Evolutionary conservation across 2,797 vertebrate genomes (phyloP).

Genomic region (Parauchenoglanis punctatus): DNA sequence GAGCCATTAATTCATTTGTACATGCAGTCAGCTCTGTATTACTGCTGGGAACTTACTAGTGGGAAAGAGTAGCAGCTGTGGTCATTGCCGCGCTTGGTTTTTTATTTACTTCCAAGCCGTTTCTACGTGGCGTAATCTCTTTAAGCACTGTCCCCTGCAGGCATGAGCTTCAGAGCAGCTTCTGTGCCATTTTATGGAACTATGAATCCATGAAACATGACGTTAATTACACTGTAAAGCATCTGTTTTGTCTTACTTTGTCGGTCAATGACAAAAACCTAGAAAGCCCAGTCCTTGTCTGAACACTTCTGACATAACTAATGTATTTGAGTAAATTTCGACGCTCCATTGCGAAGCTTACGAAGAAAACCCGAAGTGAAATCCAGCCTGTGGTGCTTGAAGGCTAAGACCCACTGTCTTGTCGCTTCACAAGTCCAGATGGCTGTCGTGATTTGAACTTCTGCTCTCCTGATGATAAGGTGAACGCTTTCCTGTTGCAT

Average conservation of each 20-base stretch:
- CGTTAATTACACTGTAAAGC: not conserved
- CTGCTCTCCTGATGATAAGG: not conserved
- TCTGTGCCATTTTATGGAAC: not conserved
- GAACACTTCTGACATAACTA: not conserved
- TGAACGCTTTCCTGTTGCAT: not conserved
- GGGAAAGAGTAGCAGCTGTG: not conserved
- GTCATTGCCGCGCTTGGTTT: not conserved
- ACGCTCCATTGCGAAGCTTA: not conserved
- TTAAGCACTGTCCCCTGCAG: slow-evolving; percentile 6
- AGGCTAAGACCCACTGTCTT: not conserved
- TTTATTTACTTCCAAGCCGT: not conserved
- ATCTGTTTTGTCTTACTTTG: not conserved
- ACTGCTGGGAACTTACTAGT: not conserved
- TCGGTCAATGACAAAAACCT: not conserved
- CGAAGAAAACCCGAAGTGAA: not conserved
- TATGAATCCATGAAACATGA: slow-evolving; percentile 14
- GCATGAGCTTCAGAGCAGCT: not conserved
- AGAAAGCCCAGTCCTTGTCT: not conserved
- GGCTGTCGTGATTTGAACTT: not conserved
- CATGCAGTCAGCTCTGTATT: slow-evolving; percentile 3
- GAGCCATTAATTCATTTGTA: slow-evolving; percentile 18
- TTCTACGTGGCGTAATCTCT: slow-evolving; percentile 14
- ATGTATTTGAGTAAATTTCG: not conserved
- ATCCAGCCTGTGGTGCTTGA: not conserved
- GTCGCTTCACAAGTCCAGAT: not conserved